Evolutionary conservation across 2,797 vertebrate species (phyloP).

Genomic region (Sorex maritimensis): DNA sequence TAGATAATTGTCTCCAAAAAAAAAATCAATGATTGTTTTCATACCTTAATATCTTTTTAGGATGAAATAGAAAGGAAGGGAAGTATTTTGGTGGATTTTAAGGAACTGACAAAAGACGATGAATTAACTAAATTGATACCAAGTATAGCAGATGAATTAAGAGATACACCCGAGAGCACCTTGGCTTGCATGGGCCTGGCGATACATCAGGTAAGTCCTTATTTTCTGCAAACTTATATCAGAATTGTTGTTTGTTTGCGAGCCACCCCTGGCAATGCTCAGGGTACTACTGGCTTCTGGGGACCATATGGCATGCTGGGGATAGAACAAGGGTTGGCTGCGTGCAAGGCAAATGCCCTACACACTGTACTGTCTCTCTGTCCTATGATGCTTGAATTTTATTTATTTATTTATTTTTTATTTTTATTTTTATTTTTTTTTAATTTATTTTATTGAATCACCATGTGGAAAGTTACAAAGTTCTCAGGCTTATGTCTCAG

Average conservation of each 20-base stretch:
- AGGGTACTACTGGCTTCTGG: too few species aligned
- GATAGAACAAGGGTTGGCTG: too few species aligned
- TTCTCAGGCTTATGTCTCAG: too few species aligned
- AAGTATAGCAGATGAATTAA: conserved; percentile 92
- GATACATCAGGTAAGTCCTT: conserved; percentile 95
- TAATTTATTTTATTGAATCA: too few species aligned
- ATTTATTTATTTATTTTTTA: too few species aligned
- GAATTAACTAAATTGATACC: conserved; percentile 90
- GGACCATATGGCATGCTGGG: too few species aligned
- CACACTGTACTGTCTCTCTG: too few species aligned
- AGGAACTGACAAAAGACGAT: conserved; percentile 92
- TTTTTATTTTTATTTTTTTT: too few species aligned
- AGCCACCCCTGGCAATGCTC: too few species aligned
- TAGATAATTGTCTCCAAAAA: background rate
- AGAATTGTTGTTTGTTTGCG: background rate
- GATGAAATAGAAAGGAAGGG: conserved; percentile 99
- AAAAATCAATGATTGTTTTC: conserved; percentile 40
- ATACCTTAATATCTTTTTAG: conserved; percentile 90
- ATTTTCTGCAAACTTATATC: background rate
- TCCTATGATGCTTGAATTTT: too few species aligned
- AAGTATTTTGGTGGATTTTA: conserved; percentile 97
- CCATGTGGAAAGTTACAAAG: too few species aligned
- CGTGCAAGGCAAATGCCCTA: too few species aligned
- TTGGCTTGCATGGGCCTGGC: conserved; percentile 96
- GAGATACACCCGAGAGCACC: conserved; percentile 95